Evolutionary conservation across 2,797 vertebrate species (phyloP).

Genomic region (Lemur catta): DNA sequence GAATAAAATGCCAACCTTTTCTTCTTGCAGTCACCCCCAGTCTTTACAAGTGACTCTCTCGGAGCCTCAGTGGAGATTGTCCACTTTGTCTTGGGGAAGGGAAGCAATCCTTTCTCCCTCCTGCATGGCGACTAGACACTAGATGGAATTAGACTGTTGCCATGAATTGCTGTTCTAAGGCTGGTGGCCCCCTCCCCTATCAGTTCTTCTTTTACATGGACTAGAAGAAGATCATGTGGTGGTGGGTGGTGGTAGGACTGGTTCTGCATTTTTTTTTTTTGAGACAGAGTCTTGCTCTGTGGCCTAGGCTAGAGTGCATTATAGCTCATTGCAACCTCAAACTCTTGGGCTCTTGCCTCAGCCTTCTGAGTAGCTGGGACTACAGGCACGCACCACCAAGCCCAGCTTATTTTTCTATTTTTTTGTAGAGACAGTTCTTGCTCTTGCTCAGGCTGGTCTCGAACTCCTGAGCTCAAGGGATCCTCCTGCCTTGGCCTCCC

Average conservation of each 20-base stretch:
- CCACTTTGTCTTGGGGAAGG: not conserved
- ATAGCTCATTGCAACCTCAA: not conserved
- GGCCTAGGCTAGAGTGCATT: not conserved
- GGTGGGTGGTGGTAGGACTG: not conserved
- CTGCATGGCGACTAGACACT: not conserved
- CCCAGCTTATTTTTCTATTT: not conserved
- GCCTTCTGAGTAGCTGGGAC: not conserved
- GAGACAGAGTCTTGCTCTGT: not conserved
- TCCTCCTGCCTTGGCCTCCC: not conserved
- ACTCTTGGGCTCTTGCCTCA: not conserved
- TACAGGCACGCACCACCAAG: not conserved
- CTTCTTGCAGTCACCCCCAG: not conserved
- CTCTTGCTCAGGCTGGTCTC: not conserved
- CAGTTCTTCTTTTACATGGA: not conserved
- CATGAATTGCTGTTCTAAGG: not conserved
- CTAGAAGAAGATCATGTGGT: not conserved
- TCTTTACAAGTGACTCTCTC: not conserved
- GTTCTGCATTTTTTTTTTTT: not conserved
- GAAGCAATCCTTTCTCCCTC: not conserved
- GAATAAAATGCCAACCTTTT: not conserved
- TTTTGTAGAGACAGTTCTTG: not conserved
- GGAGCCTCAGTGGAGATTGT: not conserved
- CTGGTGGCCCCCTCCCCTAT: not conserved
- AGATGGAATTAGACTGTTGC: not conserved
- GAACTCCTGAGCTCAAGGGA: not conserved